Evolutionary conservation across 2,888 invertebrate genomes (phyloP).

Genomic region (Epinotia bilunana): DNA sequence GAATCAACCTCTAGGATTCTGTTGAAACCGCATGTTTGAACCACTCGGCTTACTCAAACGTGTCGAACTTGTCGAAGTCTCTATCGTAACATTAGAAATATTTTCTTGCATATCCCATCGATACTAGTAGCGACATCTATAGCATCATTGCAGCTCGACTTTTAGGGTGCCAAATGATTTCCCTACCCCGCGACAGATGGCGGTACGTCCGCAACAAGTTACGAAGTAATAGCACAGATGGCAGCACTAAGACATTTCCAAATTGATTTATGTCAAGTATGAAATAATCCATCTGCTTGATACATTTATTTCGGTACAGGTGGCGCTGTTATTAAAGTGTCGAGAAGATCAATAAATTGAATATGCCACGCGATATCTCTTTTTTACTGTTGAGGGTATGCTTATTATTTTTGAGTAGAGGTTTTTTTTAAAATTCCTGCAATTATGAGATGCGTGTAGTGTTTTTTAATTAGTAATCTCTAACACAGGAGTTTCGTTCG

Average conservation of each 20-base stretch:
- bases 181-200: constrained; percentile 31
- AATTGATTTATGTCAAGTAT: background rate
- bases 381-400: too few species aligned
- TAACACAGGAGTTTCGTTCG: too few species aligned
- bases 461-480: too few species aligned
- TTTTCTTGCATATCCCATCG: too few species aligned
- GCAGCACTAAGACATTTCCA: constrained; percentile 6
- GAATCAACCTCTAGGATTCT: too few species aligned
- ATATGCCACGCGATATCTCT: background rate
- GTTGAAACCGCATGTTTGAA: too few species aligned
- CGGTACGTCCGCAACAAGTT: background rate
- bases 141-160: background rate
- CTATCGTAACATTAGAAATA: too few species aligned
- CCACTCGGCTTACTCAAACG: too few species aligned
- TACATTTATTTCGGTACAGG: constrained; percentile 46
- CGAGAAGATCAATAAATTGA: background rate
- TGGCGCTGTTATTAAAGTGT: constrained; percentile 39
- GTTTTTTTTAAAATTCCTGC: too few species aligned
- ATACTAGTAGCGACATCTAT: constrained; percentile 22
- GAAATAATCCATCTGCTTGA: background rate
- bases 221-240: background rate
- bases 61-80: too few species aligned
- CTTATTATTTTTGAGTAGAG: too few species aligned
- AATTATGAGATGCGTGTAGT: too few species aligned
- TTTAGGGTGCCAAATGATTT: background rate